Evolutionary conservation across 2,113 vertebrate genomes (phyloP).

Genomic region (Artemisiospiza belli): DNA sequence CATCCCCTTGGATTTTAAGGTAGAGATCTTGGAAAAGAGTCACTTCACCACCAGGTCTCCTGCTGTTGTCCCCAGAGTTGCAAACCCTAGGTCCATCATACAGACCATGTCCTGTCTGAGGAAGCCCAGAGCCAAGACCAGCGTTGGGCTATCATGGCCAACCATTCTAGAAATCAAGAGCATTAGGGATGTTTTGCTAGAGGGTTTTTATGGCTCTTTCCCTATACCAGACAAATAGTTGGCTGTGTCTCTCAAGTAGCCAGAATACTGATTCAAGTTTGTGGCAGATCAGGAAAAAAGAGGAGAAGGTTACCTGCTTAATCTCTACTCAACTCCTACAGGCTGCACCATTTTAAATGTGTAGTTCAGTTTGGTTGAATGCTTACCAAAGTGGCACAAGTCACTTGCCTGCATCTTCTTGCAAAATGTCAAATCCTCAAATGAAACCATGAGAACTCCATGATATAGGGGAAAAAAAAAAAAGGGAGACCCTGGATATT

Average conservation of each 20-base stretch:
- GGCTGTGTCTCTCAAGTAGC: neutral
- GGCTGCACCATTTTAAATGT: neutral
- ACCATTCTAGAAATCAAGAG: neutral
- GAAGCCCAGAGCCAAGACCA: neutral
- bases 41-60: neutral
- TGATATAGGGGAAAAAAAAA: neutral
- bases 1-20: neutral
- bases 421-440: neutral
- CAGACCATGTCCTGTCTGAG: fast-evolving
- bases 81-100: fast-evolving
- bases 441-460: neutral
- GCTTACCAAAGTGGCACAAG: neutral
- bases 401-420: neutral
- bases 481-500: neutral
- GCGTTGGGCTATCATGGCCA: fast-evolving
- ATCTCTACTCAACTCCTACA: neutral
- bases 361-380: neutral
- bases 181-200: neutral
- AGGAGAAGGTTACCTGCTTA: neutral
- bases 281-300: neutral
- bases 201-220: neutral
- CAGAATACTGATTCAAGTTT: neutral
- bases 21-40: neutral
- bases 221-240: neutral
- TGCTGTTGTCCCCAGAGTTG: fast-evolving